A percentile compares a stretch with the other conserved stretches of the same genome.
Evolutionary conservation across 1,140 invertebrate species (phyloP).

Genomic region (Anadara kagoshimensis): DNA sequence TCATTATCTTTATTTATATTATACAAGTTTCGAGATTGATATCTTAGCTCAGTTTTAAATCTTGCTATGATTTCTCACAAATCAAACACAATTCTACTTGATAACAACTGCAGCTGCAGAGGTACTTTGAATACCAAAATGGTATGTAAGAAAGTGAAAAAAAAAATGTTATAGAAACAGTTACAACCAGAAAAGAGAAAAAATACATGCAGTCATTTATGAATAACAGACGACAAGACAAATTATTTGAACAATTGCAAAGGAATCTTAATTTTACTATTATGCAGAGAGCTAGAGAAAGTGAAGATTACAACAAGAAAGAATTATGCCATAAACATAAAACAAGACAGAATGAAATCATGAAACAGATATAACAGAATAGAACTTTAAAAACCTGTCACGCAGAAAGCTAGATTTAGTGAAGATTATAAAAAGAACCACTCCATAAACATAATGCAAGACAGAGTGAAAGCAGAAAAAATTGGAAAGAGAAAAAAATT

Average conservation of each 20-base stretch:
- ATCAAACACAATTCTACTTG: not conserved
- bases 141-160: not conserved
- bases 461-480: not conserved
- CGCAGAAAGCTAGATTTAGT: not conserved
- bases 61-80: not conserved
- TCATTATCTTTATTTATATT: slow-evolving; percentile 1
- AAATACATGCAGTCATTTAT: not conserved
- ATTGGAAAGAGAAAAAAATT: not conserved
- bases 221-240: not conserved
- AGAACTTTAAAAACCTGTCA: not conserved
- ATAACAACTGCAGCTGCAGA: not conserved
- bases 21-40: slow-evolving; percentile 14
- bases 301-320: not conserved
- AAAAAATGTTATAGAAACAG: not conserved
- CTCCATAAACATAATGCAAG: not conserved
- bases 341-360: not conserved
- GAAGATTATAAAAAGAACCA: not conserved
- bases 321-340: not conserved
- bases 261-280: not conserved
- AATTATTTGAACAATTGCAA: not conserved
- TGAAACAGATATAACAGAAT: not conserved
- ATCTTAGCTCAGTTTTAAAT: slow-evolving; percentile 7
- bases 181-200: not conserved
- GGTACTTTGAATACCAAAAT: not conserved
- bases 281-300: not conserved